phyloP scores from a whole-genome alignment of 2,113 vertebrate genomes.

The Podarcis raffonei region DNA sequence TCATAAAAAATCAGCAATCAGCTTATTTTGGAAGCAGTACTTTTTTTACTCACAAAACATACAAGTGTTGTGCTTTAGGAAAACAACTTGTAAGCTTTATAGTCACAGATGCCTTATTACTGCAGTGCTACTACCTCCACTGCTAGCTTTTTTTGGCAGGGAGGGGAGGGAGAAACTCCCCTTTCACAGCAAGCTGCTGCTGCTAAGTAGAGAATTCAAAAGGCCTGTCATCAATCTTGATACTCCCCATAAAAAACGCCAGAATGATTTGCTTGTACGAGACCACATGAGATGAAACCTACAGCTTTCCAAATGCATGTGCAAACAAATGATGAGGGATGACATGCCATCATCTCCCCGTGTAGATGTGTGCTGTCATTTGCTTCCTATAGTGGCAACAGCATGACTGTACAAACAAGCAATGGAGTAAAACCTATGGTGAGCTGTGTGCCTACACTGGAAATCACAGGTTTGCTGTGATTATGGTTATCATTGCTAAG shows the following conservation, averaged over 20 bases:
- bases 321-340: background rate
- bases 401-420: slow-evolving; percentile 3
- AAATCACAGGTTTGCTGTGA: background rate
- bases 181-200: background rate
- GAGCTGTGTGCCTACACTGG: background rate
- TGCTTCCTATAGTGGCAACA: slow-evolving; percentile 1
- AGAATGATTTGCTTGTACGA: background rate
- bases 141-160: background rate
- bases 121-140: background rate
- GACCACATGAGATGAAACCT: background rate
- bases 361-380: background rate
- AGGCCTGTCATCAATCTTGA: background rate
- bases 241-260: background rate
- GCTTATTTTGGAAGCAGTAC: too few relatives aligned
- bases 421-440: background rate
- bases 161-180: background rate
- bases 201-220: background rate
- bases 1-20: too few relatives aligned
- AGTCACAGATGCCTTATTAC: background rate
- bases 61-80: background rate
- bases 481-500: background rate
- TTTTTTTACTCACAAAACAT: background rate
- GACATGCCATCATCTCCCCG: background rate
- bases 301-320: background rate
- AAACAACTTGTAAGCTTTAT: background rate